Percentiles rank a stretch among this genome's conserved stretches.
Conservation (phyloP, 1,140 invertebrate genomes). For the Laupala kohalensis region DNA sequence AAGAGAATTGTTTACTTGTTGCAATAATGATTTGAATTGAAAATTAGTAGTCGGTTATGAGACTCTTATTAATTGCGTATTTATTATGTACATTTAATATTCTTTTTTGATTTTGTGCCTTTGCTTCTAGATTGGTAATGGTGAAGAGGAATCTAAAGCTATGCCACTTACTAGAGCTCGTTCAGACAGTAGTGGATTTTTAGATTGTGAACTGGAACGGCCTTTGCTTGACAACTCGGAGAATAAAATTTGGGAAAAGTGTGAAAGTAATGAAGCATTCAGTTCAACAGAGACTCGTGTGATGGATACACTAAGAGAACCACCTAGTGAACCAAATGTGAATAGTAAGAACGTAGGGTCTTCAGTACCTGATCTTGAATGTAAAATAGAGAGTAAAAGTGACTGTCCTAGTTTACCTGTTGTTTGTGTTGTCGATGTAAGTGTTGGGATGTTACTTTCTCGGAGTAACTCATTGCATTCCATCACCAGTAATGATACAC, state of each 20-base stretch:
- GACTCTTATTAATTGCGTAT: too few species aligned
- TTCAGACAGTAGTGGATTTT: slow-evolving; percentile 19
- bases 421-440: not conserved
- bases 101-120: not conserved
- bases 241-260: not conserved
- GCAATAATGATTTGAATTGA: too few species aligned
- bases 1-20: too few species aligned
- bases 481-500: not conserved
- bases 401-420: not conserved
- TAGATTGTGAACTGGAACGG: slow-evolving; percentile 10
- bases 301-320: not conserved
- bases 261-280: not conserved
- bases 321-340: not conserved
- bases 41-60: too few species aligned
- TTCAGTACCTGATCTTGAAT: not conserved
- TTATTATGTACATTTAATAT: too few species aligned
- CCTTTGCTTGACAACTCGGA: not conserved
- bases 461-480: slow-evolving; percentile 2
- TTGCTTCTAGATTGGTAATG: slow-evolving; percentile 2
- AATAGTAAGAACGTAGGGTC: not conserved
- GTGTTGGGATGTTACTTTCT: not conserved
- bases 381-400: not conserved
- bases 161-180: slow-evolving; percentile 10
- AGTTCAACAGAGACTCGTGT: not conserved
- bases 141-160: not conserved